Evolutionary conservation across 1,140 invertebrate species (phyloP).

Genomic region (Procambarus virginalis): DNA sequence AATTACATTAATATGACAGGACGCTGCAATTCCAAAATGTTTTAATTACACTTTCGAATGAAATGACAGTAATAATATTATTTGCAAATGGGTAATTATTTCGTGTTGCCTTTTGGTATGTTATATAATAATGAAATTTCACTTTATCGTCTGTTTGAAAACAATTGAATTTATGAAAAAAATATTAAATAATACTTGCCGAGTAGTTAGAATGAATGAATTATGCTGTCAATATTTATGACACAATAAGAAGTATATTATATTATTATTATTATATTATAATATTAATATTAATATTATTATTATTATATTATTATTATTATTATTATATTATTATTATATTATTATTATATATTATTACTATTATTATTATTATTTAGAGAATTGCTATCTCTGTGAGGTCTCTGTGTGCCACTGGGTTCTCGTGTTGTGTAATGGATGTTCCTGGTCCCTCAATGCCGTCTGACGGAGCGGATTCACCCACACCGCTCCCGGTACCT

Average conservation of each 20-base stretch:
- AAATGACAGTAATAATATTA: background rate
- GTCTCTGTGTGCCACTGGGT: background rate
- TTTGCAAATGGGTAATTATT: background rate
- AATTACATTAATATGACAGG: slow-evolving; percentile 4
- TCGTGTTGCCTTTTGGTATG: background rate
- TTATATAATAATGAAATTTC: background rate
- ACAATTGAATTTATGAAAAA: too few species aligned
- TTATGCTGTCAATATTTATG: background rate
- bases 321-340: background rate
- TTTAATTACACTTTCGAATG: background rate
- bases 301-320: background rate
- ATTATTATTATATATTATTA: background rate
- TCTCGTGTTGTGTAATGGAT: too few species aligned
- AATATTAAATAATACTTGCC: too few species aligned
- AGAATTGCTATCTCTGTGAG: background rate
- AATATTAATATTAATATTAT: background rate
- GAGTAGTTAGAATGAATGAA: too few species aligned
- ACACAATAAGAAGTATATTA: background rate
- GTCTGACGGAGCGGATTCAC: too few species aligned
- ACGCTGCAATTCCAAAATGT: background rate
- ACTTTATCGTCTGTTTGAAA: too few species aligned
- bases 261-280: background rate
- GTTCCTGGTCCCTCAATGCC: too few species aligned
- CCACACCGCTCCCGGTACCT: too few species aligned
- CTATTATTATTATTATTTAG: background rate